Evolutionary conservation across 2,797 vertebrate species (phyloP), one percentile per base, ranked within the genome.

Genomic region (Paratrypauchen microcephalus): DNA sequence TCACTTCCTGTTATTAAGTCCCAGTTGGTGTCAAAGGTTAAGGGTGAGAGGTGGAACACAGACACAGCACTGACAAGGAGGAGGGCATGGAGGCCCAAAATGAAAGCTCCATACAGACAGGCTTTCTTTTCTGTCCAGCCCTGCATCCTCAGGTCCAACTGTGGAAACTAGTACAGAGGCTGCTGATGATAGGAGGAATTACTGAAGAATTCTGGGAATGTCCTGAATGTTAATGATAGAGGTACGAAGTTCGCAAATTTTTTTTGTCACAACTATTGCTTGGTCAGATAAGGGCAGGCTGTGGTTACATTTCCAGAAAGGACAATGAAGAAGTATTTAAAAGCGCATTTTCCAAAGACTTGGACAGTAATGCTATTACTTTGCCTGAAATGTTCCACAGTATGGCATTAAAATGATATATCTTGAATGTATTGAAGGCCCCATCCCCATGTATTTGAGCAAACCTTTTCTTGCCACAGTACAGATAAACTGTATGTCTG

Each of bases 161-260:
- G 52, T 55, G 57, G 55, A 57, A 18, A 57, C 55, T 13, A 57
- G 55, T 15, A 12, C 24, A 26, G 45, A 74, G 3, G 59, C 39
- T 30, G 62, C 55, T 77, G 74, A 55, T 13, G 82, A 84, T 77
- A 70, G 69, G 19, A 80, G 73, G 81, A 85, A 86, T 90, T 82
- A 89, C 68, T 23, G 45, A 67, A 76, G 86, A 91, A 91, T 89
- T 83, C 62, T 7, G 59, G 87, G 90, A 86, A 93, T 92, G 90
- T 91, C 89, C 82, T 87, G 82, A 74, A 68, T 47, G 48, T 58
- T 75, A 78, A 58, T 16, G 67, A 76, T 64, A 69, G 71, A 70
- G 59, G 11, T 41, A 58, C 45, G 60, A 12, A 28, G n/a, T 64
- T 47, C 19, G 26, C 26, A 52, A 52, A 50, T 36, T 52, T 30